A percentile compares a stretch with the other conserved stretches of the same genome.
Conservation (phyloP, 2,797 vertebrate genomes). For the Platalea minor region DNA sequence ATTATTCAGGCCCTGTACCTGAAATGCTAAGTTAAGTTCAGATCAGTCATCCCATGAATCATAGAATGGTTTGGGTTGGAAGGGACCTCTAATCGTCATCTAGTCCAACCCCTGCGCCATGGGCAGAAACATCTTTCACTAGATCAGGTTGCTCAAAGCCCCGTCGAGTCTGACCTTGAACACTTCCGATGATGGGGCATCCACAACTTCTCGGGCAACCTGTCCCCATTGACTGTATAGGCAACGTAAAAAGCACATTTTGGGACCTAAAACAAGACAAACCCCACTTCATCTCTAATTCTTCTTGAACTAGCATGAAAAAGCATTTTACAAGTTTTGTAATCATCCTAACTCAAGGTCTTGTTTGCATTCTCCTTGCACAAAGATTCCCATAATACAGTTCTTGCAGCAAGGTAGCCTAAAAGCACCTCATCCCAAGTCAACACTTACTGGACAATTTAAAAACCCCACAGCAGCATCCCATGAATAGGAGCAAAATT, state of each 20-base stretch:
- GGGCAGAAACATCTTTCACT: rapidly evolving
- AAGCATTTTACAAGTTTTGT: neutral
- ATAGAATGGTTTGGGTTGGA: neutral
- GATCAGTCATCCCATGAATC: neutral
- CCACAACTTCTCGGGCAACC: neutral
- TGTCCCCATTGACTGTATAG: neutral
- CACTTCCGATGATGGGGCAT: neutral
- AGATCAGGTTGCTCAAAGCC: rapidly evolving
- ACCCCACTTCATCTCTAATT: neutral
- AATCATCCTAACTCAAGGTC: neutral
- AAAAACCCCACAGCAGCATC: neutral
- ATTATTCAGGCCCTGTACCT: neutral
- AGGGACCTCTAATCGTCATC: rapidly evolving
- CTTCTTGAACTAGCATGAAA: neutral
- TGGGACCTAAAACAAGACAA: neutral
- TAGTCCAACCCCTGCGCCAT: neutral
- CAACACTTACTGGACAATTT: neutral
- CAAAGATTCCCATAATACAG: neutral
- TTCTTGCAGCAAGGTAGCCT: neutral
- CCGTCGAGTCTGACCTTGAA: rapidly evolving
- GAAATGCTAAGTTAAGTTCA: neutral
- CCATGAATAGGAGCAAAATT: neutral
- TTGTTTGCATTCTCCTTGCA: neutral
- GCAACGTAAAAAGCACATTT: neutral
- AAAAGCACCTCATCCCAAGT: neutral